Percentiles rank a stretch among this genome's conserved stretches.
Conservation (phyloP, 1,140 invertebrate genomes). For the Ridgeia piscesae region DNA sequence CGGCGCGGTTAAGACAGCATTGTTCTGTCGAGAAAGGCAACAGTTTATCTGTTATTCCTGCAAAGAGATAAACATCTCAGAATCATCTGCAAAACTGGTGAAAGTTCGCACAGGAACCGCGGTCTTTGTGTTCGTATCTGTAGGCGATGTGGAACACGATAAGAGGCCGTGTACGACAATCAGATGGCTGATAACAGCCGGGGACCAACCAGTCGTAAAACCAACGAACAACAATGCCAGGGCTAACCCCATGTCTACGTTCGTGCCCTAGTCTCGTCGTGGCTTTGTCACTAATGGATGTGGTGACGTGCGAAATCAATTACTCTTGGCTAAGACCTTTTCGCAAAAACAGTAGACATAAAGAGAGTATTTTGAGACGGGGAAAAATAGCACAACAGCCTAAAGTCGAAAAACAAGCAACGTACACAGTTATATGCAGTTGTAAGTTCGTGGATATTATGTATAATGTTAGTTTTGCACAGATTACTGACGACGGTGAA, state of each 20-base stretch:
- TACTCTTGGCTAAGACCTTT: not conserved
- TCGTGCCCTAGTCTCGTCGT: not conserved
- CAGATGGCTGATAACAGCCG: not conserved
- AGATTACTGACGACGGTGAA: not conserved
- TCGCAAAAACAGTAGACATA: not conserved
- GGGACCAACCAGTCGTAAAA: not conserved
- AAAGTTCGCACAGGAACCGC: not conserved
- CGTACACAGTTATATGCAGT: not conserved
- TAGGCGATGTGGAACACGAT: not conserved
- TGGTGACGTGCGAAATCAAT: not conserved
- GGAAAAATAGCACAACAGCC: too few relatives aligned
- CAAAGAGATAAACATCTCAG: not conserved
- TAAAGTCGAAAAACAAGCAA: not conserved
- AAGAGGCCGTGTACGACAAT: not conserved
- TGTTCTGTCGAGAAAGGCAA: not conserved
- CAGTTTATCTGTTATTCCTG: not conserved
- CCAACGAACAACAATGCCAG: not conserved
- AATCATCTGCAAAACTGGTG: not conserved
- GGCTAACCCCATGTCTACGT: not conserved
- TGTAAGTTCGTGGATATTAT: not conserved
- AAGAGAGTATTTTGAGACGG: too few relatives aligned
- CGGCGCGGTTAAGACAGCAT: not conserved
- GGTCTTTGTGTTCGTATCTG: not conserved
- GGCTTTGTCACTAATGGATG: not conserved
- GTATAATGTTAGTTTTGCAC: not conserved